Conservation (phyloP, 2,797 vertebrate genomes). For the Xiphophorus birchmanni region DNA sequence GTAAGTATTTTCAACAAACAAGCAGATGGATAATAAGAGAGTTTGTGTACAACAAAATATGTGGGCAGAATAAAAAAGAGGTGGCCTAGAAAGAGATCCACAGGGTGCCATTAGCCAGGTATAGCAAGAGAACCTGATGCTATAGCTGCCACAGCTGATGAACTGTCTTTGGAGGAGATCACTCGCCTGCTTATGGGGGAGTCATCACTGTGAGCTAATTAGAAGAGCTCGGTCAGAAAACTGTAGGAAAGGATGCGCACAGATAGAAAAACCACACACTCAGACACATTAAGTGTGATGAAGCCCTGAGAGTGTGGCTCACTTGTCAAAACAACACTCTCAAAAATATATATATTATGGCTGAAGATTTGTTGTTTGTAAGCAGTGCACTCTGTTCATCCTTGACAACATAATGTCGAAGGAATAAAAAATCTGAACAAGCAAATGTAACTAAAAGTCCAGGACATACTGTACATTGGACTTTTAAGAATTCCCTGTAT, state of each 20-base stretch:
- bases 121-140: conserved; percentile 45
- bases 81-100: conserved; percentile 69
- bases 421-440: not conserved
- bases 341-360: conserved; percentile 1
- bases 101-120: conserved; percentile 65
- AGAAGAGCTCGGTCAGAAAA: conserved; percentile 31
- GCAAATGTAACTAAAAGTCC: not conserved
- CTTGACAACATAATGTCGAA: not conserved
- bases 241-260: conserved; percentile 24
- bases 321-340: not conserved
- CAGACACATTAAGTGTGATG: conserved; percentile 6
- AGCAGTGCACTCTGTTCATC: not conserved
- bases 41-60: conserved; percentile 42
- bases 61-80: conserved; percentile 45
- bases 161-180: conserved; percentile 46
- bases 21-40: conserved; percentile 30
- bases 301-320: conserved; percentile 6
- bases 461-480: not conserved
- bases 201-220: conserved; percentile 46
- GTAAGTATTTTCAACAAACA: conserved; percentile 45
- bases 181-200: conserved; percentile 28
- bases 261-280: conserved; percentile 14
- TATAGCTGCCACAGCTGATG: conserved; percentile 54
- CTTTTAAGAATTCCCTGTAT: not conserved
- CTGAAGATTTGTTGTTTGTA: not conserved